Evolutionary conservation across 2,113 vertebrate genomes (phyloP).

Genomic region (Kobus ellipsiprymnus): DNA sequence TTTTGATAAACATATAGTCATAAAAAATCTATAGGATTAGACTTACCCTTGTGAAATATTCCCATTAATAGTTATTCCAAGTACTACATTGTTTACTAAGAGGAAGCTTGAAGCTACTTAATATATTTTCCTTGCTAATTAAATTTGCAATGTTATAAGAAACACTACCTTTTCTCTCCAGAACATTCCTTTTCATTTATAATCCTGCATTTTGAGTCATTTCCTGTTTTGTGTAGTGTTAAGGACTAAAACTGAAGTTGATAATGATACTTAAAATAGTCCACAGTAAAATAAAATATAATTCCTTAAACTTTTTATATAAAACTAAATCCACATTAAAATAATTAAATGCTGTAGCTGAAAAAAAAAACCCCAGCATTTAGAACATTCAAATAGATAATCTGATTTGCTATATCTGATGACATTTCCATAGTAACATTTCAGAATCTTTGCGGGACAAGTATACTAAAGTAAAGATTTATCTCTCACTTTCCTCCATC

Average conservation of each 20-base stretch:
- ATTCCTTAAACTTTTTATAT: not conserved
- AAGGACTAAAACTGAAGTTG: not conserved
- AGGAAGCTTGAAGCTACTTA: not conserved
- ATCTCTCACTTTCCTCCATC: not conserved
- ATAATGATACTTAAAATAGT: not conserved
- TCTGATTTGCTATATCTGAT: not conserved
- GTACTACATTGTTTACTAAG: not conserved
- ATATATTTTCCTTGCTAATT: slow-evolving; percentile 11
- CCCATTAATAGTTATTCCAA: not conserved
- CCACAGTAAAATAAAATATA: not conserved
- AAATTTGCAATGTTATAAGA: not conserved
- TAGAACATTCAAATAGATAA: not conserved
- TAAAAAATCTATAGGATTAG: not conserved
- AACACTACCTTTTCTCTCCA: not conserved
- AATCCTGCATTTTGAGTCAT: not conserved
- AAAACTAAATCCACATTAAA: not conserved
- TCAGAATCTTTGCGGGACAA: not conserved
- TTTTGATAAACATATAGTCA: slow-evolving; percentile 17
- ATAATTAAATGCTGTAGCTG: not conserved
- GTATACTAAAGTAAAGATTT: not conserved
- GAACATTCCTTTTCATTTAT: not conserved
- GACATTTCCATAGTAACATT: not conserved
- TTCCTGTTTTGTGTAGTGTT: not conserved
- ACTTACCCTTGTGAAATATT: not conserved
- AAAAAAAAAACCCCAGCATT: not conserved